A percentile compares a stretch with the other conserved stretches of the same genome.
These are phyloP conservation scores for Drosophila santomea DNA, from an alignment of 1,140 invertebrate genomes.

Conservation along the genomic window DNA sequence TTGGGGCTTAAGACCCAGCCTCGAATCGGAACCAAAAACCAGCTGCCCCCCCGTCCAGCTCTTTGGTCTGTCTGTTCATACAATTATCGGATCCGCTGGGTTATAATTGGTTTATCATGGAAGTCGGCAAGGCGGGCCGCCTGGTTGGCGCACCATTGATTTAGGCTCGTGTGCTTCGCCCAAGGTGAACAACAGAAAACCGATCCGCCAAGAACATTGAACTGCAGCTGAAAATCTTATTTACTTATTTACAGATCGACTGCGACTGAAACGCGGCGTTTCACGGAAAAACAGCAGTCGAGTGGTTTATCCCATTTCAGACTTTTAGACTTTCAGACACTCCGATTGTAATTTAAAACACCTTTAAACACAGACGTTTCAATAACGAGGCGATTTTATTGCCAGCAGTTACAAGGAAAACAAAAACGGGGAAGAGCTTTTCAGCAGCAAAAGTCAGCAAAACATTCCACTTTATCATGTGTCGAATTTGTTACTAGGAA, in stretches of 20 bases:
- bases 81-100: slow-evolving; percentile 44
- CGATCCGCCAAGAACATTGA: slow-evolving; percentile 35
- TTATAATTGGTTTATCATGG: slow-evolving; percentile 58
- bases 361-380: slow-evolving; percentile 8
- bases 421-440: neutral
- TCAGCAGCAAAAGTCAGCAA: neutral
- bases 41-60: neutral
- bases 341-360: slow-evolving; percentile 25
- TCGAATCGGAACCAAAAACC: slow-evolving; percentile 19
- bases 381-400: slow-evolving; percentile 1
- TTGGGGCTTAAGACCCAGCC: neutral
- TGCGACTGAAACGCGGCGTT: neutral
- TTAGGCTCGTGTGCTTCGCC: slow-evolving; percentile 4
- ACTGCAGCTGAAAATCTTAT: slow-evolving; percentile 26
- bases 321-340: neutral
- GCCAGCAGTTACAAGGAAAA: neutral
- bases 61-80: slow-evolving; percentile 18
- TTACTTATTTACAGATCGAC: slow-evolving; percentile 14
- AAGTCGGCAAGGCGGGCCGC: slow-evolving; percentile 4
- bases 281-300: neutral
- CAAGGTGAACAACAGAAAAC: slow-evolving; percentile 52
- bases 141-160: slow-evolving; percentile 20
- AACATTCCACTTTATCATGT: neutral
- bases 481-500: neutral
- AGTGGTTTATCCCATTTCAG: neutral